Base-by-base conservation (phyloP, 2,797 vertebrate species). In the Calcarius lapponicus region DNA sequence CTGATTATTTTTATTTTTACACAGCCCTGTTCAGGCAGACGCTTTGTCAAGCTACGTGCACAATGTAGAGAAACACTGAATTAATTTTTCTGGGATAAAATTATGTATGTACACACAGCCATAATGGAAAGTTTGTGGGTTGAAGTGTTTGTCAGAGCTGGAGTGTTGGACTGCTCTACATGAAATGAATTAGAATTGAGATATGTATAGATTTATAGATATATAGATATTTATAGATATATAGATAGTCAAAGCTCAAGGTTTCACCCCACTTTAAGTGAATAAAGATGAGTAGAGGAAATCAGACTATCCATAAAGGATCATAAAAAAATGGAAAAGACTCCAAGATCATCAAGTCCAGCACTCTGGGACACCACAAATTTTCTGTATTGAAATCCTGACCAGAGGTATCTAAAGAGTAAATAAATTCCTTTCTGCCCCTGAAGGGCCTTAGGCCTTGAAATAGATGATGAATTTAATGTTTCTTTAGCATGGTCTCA, bases 1-100 rank as follows among this genome's bases (percentile, higher is more conserved):
- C 40, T 53, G 64, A 88, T 92, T 69, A 84, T 86, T 92, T 95
- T 94, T 89, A 84, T 87, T 95, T 83, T 90, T 72, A 80, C 48
- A 74, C 32, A 90, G 36, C 47, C 57, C 17, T 58, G 38, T 50
- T 88, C 74, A 70, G 42, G 61, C 54, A 25, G 80, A 71, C 2
- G 0, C 38, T 94, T 88, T 91, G 81, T 91, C 89, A 92, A 80
- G 69, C n/a, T 91, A 78, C 13, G 26, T 56, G 70, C 47, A 71
- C 61, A 62, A 72, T 2, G 17, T 29, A 90, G 48, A 93, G 62
- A 86, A 95, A 90, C 66, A 75, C 26, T 53, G 76, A 80, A 93
- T 92, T 88, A 78, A 62, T 90, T 95, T 93, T 74, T 42, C 40
- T 60, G 31, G 31, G 31, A 53, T 56, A 58, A 92, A 88, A 65